phyloP scores from a whole-genome alignment of 2,797 vertebrate genomes.

The Crax fasciolata region DNA sequence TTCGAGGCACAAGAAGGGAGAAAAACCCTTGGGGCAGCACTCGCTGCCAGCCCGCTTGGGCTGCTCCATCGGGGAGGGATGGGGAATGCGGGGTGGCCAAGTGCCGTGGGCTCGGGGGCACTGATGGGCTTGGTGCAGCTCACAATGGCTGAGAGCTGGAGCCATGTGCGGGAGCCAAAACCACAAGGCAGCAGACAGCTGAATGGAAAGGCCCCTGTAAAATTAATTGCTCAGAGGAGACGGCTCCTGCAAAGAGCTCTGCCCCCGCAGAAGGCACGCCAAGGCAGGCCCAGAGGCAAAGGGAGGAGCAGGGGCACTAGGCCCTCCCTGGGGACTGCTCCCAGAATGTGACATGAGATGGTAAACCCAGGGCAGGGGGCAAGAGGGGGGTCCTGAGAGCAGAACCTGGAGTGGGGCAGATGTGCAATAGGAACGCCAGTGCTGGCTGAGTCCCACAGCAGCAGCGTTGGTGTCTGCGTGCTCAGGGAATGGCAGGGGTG shows the following conservation, averaged over 20 bases:
- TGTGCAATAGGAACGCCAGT: rapidly evolving
- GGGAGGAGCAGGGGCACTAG: neutral
- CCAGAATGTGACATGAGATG: neutral
- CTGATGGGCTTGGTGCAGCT: neutral
- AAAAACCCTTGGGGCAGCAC: neutral
- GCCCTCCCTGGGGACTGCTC: neutral
- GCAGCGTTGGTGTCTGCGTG: rapidly evolving
- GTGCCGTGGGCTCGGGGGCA: neutral
- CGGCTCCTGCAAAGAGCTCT: neutral
- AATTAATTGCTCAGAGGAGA: neutral
- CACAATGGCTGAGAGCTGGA: neutral
- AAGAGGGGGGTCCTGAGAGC: neutral
- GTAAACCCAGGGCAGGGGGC: neutral
- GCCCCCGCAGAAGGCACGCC: neutral
- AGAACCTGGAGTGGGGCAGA: neutral
- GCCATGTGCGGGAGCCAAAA: neutral
- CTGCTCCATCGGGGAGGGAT: neutral
- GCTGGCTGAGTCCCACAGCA: neutral
- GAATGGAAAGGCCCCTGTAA: neutral
- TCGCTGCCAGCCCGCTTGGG: neutral
- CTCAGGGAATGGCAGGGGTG: neutral
- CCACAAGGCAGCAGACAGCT: neutral
- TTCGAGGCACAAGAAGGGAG: neutral
- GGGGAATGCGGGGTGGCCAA: neutral
- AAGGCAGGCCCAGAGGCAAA: neutral